phyloP scores from a whole-genome alignment of 2,888 invertebrate species.

The Noctua comes region DNA sequence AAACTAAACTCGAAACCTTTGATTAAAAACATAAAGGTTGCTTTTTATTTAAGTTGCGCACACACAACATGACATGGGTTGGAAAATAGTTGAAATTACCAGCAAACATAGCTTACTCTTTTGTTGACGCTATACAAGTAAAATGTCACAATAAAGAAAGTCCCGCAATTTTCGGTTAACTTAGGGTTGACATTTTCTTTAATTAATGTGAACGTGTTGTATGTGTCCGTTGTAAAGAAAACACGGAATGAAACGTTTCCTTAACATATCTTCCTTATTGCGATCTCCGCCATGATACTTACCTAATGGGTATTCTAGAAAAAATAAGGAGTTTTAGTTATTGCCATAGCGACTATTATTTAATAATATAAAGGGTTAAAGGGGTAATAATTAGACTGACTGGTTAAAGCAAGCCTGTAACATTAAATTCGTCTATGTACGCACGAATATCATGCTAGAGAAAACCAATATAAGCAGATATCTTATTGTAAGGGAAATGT shows the following conservation, averaged over 20 bases:
- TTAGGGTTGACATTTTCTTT: slow-evolving; percentile 1
- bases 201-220: slow-evolving; percentile 13
- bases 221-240: background rate
- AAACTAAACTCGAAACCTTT: background rate
- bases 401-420: background rate
- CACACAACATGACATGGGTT: slow-evolving; percentile 3
- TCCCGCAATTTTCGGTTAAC: background rate
- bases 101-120: background rate
- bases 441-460: too few relatives aligned
- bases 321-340: background rate
- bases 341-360: background rate
- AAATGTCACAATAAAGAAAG: background rate
- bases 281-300: background rate
- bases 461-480: too few relatives aligned
- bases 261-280: background rate
- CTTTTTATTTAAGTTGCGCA: background rate
- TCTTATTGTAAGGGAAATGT: too few relatives aligned
- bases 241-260: background rate
- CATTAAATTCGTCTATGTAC: background rate
- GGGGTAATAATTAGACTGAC: background rate
- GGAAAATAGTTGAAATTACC: background rate
- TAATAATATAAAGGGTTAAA: too few relatives aligned
- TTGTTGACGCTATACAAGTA: slow-evolving; percentile 12
- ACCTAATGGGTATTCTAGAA: too few relatives aligned
- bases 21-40: background rate